Percentiles rank a stretch among this genome's conserved stretches.
Evolutionary conservation across 2,888 invertebrate species (phyloP).

Genomic region (Phyllotreta striolata): DNA sequence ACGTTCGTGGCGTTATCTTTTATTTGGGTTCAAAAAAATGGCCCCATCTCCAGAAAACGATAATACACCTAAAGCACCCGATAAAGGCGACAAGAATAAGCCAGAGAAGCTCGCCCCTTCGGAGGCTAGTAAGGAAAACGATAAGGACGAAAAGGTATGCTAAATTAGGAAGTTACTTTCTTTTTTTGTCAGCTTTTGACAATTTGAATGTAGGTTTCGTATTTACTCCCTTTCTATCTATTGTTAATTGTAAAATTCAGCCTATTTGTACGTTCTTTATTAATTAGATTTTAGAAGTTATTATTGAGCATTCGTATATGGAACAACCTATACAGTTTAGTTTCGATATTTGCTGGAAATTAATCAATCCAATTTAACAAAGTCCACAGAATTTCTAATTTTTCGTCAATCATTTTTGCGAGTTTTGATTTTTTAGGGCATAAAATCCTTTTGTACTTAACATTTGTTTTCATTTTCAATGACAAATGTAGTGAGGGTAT

Average conservation of each 20-base stretch:
- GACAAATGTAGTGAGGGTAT: constrained; percentile 18
- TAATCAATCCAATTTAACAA: not conserved
- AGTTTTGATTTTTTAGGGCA: not conserved
- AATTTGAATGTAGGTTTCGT: constrained; percentile 18
- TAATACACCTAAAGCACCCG: constrained; percentile 78
- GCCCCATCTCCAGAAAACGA: constrained; percentile 81
- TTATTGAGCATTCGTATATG: too few relatives aligned
- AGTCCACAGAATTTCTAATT: not conserved
- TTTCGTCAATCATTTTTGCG: not conserved
- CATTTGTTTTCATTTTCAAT: constrained; percentile 26
- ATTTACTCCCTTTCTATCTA: constrained; percentile 14
- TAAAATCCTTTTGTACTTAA: constrained; percentile 10
- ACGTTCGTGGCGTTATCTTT: constrained; percentile 36
- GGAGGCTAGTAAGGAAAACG: constrained; percentile 57
- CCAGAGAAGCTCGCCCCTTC: constrained; percentile 61
- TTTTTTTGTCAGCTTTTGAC: constrained; percentile 25
- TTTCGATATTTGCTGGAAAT: too few relatives aligned
- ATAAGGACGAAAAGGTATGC: constrained; percentile 51
- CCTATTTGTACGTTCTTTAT: not conserved
- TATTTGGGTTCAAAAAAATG: constrained; percentile 62
- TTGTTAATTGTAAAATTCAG: not conserved
- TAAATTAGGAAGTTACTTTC: constrained; percentile 17
- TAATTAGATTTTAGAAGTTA: not conserved
- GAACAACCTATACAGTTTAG: too few relatives aligned
- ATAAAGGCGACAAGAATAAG: constrained; percentile 69